Base-by-base conservation (phyloP, 2,888 invertebrate genomes). In the Sinhomidia bicolor region DNA sequence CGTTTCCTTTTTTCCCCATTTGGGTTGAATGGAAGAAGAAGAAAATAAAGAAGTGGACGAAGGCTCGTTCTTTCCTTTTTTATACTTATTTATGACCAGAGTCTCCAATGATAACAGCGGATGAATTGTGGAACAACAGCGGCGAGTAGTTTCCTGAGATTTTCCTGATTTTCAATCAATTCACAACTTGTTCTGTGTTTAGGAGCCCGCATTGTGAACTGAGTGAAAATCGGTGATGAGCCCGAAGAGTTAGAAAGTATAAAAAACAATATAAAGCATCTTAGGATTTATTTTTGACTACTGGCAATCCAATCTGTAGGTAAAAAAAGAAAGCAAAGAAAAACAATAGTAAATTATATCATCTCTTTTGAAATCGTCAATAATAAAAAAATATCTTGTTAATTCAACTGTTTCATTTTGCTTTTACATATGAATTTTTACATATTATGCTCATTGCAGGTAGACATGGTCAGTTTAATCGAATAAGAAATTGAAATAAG, bases 141-240 rank as follows among this genome's bases (percentile, higher is more conserved):
- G 89, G 91, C 88, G 83, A 88, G 90, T 89, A 91, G 91, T 88
- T 90, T 91, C 92, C 92, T 91, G 90, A 91, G 91, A 89, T 92
- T 82, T 84, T 41, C 78, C 89, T 74, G 90, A 90, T 89, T 89
- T 68, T 80, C 85, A 83, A 51, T 81, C 82, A 57, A 81, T 85
- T 78, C 86, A 65, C 89, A 44, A 32, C 54, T 23, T 12, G 60
- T 54, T 12, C 32, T 57, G 23, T 41, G 44, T 29, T 54, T 44
- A 83, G 20, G 20, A 82, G 74, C n/a, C 32, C 71, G 20, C 74
- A 54, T 80, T 62, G 87, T 76, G 76, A 80, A 80, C 84, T 74
- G 85, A 85, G 81, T 68, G 87, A 85, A 90, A 89, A 85, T 80
- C 90, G 78, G 23, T 83, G 88, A 90, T 85, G 87, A 91, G 91